Conservation (phyloP, 2,113 vertebrate genomes). For the Apaloderma vittatum region DNA sequence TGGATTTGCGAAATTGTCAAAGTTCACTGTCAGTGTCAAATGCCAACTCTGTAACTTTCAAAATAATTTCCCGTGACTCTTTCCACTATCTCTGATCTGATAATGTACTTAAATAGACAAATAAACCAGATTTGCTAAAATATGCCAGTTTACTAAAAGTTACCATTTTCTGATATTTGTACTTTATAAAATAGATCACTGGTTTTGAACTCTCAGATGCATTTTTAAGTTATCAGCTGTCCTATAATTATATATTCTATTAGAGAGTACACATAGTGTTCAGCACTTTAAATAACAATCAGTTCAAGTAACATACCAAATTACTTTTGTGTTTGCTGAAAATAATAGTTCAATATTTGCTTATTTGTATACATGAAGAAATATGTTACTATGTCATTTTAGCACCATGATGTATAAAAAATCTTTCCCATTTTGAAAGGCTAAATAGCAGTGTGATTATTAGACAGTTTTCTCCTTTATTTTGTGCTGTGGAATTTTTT, state of each 20-base stretch:
- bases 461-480: constrained; percentile 19
- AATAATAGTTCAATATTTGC: not conserved
- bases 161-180: not conserved
- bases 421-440: constrained; percentile 30
- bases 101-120: not conserved
- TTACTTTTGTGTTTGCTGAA: not conserved
- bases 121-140: not conserved
- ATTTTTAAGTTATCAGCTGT: not conserved
- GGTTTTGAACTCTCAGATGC: not conserved
- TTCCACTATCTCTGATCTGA: not conserved
- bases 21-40: not conserved
- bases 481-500: constrained; percentile 41
- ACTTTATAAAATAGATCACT: not conserved
- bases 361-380: constrained; percentile 16
- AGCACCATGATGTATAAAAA: constrained; percentile 47
- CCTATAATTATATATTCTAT: not conserved
- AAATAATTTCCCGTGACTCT: not conserved
- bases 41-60: not conserved
- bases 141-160: not conserved
- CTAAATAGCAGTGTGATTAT: constrained; percentile 54
- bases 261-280: not conserved
- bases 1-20: not conserved
- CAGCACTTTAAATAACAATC: not conserved
- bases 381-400: constrained; percentile 35
- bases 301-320: not conserved